Base-by-base conservation (phyloP, 2,888 invertebrate genomes). In the Piscicola geometra region DNA sequence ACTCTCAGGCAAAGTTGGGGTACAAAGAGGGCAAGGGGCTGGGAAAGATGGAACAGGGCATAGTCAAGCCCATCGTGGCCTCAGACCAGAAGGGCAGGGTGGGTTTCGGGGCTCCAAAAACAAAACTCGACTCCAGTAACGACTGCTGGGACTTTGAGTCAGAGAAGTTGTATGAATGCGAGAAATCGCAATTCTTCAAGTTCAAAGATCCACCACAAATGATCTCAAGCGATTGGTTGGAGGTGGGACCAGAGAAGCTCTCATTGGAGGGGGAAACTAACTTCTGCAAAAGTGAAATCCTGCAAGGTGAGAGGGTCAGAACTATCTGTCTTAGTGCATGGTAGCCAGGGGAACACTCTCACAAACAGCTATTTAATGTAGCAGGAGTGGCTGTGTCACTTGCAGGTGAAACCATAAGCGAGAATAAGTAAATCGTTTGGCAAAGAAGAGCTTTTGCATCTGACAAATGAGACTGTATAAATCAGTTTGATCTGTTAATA, bases 31-130 rank as follows among this genome's bases (percentile, higher is more conserved):
- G 94, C 9, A 89, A 89, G 84, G 95, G 95, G 82, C 88, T 96
- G 75, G 95, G 95, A 78, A 93, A 92, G 87, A 86, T 89, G 83
- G 90, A 89, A 36, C 93, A 94, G 86, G 95, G 95, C 72, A 88
- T 90, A 50, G 87, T 90, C 21, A 90, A 91, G 75, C 93, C 93
- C 0, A 89, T 96, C 0, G 90, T 91, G 83, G 89, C 92, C 1
- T 90, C 91, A 0, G 89, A 89, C 52, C 94, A 94, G 85, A 90
- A 90, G 82, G 94, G 94, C 0, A 88, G 93, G 50, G 87, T 91
- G 81, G 96, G 96, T 82, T 87, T 96, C 12, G 96, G 96, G 0
- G 81, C 88, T 1, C 86, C 87, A 68, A 72, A 72, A 36, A 50
- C 36, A 32, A 90, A 89, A 36, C 86, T 90, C 32, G 88, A 90